Base-by-base conservation (phyloP, 2,113 vertebrate species). In the Rhinoptilus africanus region DNA sequence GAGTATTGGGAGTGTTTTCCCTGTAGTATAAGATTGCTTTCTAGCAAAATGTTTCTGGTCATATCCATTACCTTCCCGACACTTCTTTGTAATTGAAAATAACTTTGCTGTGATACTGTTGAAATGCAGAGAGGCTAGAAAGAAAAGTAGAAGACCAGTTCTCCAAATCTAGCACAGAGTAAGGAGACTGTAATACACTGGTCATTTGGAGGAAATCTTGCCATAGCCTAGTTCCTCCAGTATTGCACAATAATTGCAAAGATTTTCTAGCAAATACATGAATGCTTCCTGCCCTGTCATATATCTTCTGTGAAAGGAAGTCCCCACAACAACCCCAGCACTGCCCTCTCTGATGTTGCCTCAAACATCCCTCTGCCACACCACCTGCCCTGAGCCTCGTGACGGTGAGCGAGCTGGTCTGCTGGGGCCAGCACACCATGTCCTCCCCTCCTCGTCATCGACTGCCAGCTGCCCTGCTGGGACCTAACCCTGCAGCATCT, bases 371-470 rank as follows among this genome's bases (percentile, higher is more conserved):
- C 34, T 48, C 24, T 71, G 50, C 50, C 3, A 1, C 53, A 30
- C 34, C 4, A 34, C 62, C 45, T n/a, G 18, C 20, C 2, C 35
- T 3, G 12, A 23, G 35, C 10, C 37, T 43, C 2, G 0, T 0
- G 2, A 66, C 7, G 50, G 48, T 19, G 66, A 82, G 60, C 30
- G 77, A 51, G 2, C 73, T 7, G 41, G 7, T 71, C 37, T 78
- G 69, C 64, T 50, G 63, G 9, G 37, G 34, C 23, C 84, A 75
- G 72, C 0, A 0, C 3, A 11, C 22, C 0, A 0, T 84, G 47
- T 41, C 64, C 19, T 62, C 30, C 48, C 51, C 39, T 69, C 41
- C 16, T 13, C 37, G 17, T 5, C 73, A 78, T 3, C 0, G 0
- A 4, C 73, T 75, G 56, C 63, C n/a, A 4, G 63, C 21, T 7